Evolutionary conservation across 1,140 invertebrate genomes (phyloP), one percentile per base, ranked within the genome.

Genomic region (Carcinoscorpius rotundicauda): DNA sequence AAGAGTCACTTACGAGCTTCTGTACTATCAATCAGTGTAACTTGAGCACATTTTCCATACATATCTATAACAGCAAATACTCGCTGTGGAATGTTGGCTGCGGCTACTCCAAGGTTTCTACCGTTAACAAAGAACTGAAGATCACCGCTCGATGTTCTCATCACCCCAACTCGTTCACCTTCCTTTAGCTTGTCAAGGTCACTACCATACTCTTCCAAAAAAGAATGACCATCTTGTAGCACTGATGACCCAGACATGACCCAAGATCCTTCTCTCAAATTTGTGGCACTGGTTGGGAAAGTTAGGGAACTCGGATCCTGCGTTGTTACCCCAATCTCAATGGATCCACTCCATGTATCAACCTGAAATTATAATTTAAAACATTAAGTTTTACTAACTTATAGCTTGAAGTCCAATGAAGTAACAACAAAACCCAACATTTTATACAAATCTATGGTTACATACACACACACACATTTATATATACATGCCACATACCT

Each of bases 11-110:
- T 49, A 60, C 59, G 59, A 29, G 59, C 59, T 60, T 60, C 59
- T 50, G n/a, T 29, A 60, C 59, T 60, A 60, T 78, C 74, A 72
- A 72, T 75, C 9, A 81, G 72, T 5, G 80, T 86, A 6, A 96
- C 86, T 81, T 95, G 91, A 5, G 90, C 86, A 79, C 91, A 95
- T 76, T 93, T 92, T 3, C 91, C 92, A 77, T 93, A 96, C 73
- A 97, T 80, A 78, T 95, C 91, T 49, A 96, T 83, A 9, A 97
- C 84, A 6, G 88, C 92, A 82, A 85, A 95, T 10, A 96, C 80
- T 56, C 81, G 78, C 10, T 81, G 72, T 49, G 91, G 91, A 68
- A 96, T 80, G 71, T 85, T 85, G 68, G 80, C 82, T 1, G 87
- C 88, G 3, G 91, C 92, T 59, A 91, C 79, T 8, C 93, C 93